These are phyloP conservation scores for Tragelaphus eurycerus DNA, from an alignment of 2,797 vertebrate genomes.

Conservation along the genomic window DNA sequence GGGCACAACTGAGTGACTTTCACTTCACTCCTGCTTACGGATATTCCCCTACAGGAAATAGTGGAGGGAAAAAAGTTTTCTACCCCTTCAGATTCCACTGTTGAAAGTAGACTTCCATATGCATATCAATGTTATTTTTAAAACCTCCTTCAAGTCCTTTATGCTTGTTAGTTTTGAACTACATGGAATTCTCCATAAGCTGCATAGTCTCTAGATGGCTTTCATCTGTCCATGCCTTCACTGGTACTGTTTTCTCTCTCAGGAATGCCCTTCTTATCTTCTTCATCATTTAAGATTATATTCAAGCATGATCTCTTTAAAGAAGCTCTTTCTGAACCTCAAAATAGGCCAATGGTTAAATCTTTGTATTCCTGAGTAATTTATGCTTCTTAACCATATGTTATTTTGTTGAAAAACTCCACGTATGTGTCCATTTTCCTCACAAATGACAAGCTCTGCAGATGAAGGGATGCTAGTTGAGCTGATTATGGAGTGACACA, in stretches of 20 bases:
- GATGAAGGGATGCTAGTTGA: neutral
- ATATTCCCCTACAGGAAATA: neutral
- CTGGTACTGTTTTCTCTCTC: neutral
- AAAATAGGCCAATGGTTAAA: neutral
- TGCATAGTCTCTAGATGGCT: neutral
- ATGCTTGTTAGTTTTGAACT: neutral
- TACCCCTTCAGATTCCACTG: neutral
- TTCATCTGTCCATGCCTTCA: neutral
- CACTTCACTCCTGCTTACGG: neutral
- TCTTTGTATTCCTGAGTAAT: neutral
- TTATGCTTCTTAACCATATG: neutral
- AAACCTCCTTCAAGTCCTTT: neutral
- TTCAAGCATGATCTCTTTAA: neutral
- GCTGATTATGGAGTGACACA: neutral
- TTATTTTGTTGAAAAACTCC: neutral
- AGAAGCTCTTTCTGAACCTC: neutral
- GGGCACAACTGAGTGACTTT: neutral
- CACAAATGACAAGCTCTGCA: neutral
- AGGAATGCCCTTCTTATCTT: neutral
- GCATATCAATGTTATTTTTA: neutral
- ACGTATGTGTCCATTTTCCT: neutral
- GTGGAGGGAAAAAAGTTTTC: neutral
- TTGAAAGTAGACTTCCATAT: neutral
- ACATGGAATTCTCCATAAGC: neutral
- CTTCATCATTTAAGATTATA: neutral